phyloP scores from a whole-genome alignment of 2,113 vertebrate genomes.

The Gymnarchus niloticus region DNA sequence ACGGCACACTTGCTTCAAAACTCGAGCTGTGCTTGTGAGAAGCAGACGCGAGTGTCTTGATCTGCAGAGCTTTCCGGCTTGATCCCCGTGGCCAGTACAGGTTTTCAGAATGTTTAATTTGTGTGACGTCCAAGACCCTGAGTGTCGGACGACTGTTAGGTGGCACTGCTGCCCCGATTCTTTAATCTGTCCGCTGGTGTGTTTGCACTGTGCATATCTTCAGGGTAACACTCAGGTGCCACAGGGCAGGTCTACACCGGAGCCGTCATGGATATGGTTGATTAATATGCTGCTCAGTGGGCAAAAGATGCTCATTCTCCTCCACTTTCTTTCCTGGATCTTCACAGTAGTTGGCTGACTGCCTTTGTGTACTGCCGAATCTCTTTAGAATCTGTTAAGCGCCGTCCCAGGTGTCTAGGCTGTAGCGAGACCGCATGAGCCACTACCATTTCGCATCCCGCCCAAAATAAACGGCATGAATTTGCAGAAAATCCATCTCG shows the following conservation, averaged over 20 bases:
- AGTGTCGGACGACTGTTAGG: no score
- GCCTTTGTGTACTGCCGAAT: neutral
- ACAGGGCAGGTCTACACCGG: no score
- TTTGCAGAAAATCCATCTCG: conserved; percentile 4
- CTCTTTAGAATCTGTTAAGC: neutral
- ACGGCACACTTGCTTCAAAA: neutral
- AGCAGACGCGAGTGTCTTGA: neutral
- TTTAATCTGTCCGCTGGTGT: no score
- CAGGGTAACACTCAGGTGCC: no score
- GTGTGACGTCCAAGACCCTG: no score
- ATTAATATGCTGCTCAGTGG: neutral
- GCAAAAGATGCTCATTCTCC: neutral
- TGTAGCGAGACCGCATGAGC: neutral
- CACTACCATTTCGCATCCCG: neutral
- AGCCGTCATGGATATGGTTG: no score
- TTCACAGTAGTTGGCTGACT: neutral
- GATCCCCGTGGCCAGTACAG: no score
- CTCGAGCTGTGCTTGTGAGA: neutral
- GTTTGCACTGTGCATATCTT: no score
- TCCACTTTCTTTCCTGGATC: neutral
- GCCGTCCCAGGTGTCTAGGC: neutral
- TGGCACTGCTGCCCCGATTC: no score
- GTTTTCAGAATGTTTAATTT: no score
- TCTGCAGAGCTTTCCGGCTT: no score
- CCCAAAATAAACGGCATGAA: neutral